Percentiles rank a stretch among this genome's conserved stretches.
These are phyloP conservation scores for Martes martes DNA, from an alignment of 2,113 vertebrate genomes.

Conservation along the genomic window DNA sequence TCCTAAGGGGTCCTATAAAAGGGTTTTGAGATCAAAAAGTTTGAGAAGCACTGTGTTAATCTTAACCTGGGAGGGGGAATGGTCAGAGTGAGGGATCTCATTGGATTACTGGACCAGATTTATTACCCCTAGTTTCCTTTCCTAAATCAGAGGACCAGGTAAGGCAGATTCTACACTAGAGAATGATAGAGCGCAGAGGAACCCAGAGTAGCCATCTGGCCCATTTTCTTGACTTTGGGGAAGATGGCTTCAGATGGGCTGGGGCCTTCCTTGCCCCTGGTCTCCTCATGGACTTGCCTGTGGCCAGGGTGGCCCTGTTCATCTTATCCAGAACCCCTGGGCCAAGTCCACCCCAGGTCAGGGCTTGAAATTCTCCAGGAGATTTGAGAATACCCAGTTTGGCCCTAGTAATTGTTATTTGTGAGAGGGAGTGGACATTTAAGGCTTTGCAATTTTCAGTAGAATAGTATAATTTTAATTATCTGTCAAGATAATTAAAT, in stretches of 20 bases:
- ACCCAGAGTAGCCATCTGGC: background rate
- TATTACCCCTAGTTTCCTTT: background rate
- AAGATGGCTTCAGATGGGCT: background rate
- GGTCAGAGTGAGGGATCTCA: background rate
- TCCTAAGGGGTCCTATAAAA: background rate
- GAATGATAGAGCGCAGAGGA: background rate
- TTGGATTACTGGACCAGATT: background rate
- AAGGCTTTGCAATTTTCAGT: background rate
- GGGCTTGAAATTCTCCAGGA: background rate
- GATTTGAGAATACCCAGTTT: background rate
- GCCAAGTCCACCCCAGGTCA: background rate
- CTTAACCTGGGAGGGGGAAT: background rate
- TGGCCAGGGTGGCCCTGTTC: background rate
- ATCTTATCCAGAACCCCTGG: background rate
- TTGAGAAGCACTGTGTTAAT: background rate
- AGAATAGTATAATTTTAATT: background rate
- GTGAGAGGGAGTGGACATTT: background rate
- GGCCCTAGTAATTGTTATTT: background rate
- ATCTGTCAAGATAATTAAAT: background rate
- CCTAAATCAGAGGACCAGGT: background rate
- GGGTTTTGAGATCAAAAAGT: background rate
- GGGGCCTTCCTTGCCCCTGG: background rate
- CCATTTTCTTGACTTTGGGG: background rate
- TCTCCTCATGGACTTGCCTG: background rate
- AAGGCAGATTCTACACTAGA: background rate